Base-by-base conservation (phyloP, 2,797 vertebrate genomes). In the Rhinichthys osculus region DNA sequence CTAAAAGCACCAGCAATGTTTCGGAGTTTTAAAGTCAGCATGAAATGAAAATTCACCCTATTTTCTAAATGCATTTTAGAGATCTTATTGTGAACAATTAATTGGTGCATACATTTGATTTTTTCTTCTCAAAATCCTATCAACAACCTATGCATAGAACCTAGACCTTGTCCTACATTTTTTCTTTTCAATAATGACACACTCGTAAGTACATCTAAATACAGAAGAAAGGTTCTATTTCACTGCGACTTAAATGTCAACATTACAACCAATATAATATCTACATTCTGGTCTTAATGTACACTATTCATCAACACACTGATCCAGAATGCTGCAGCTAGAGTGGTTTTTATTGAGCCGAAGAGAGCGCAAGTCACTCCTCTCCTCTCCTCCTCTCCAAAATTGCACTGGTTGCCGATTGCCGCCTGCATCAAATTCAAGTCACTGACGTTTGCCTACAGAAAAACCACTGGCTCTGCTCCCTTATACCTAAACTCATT, bases 1-100 rank as follows among this genome's bases (percentile, higher is more conserved):
- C n/a, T 27, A 81, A 73, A 80, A 78, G 66, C 10, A 73, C 54
- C 13, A 73, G 40, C 38, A 70, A 79, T 52, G 77, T 80, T 70
- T 72, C 4, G 0, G 27, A 72, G 21, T 35, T 19, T 71, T 47
- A 71, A 40, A 78, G 67, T 42, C 17, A n/a, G 35, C 50, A 44
- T 59, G 2, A 35, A 59, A 35, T 85, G 1, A 38, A 62, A 27
- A 80, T 50, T 17, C 17, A 21, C 16, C 35, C 23, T 21, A 64
- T 57, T 66, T 66, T 83, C 14, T n/a, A 64, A 74, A 35, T 38
- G 17, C 52, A n/a, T 19, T 62, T 33, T 64, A 21, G 14, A 27
- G 33, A 70, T 70, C 33, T 69, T 17, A 52, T 38, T 27, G 23
- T 27, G 23, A 42, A 64, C 16, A 64, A 62, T 42, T 64, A 62